phyloP scores from a whole-genome alignment of 2,797 vertebrate genomes.

The Hapalemur alaotrensis region DNA sequence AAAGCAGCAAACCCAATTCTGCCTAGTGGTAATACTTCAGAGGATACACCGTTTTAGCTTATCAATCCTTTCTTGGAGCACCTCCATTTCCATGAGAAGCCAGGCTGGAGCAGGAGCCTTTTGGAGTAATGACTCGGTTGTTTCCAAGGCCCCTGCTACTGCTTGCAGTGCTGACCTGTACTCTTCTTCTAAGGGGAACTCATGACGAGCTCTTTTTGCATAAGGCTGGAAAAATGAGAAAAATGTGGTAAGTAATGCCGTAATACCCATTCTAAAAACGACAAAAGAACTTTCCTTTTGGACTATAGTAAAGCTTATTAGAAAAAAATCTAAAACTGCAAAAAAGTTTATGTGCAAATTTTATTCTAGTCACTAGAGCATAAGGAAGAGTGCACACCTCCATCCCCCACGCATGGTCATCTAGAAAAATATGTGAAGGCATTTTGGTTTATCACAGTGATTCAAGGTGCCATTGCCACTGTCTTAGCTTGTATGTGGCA shows the following conservation, averaged over 20 bases:
- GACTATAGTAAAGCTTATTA: neutral
- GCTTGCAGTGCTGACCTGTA: slow-evolving; percentile 86
- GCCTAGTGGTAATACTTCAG: rapidly evolving
- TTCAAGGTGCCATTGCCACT: neutral
- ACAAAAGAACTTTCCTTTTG: neutral
- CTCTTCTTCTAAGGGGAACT: slow-evolving; percentile 85
- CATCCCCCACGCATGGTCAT: neutral
- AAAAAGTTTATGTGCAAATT: neutral
- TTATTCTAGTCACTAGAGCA: neutral
- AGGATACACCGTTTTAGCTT: slow-evolving; percentile 41
- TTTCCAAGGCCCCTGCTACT: slow-evolving; percentile 88
- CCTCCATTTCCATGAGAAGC: slow-evolving; percentile 87
- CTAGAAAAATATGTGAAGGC: neutral
- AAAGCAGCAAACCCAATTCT: neutral
- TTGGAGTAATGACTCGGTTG: slow-evolving; percentile 84
- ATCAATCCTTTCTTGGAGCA: slow-evolving; percentile 82
- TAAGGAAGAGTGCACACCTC: neutral
- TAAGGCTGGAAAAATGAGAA: slow-evolving; percentile 85
- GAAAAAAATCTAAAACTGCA: neutral
- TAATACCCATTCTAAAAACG: neutral
- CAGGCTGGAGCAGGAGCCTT: slow-evolving; percentile 85
- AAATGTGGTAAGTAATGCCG: no score
- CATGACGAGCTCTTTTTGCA: slow-evolving; percentile 89
- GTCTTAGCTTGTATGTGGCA: neutral
- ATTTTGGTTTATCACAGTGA: neutral